phyloP scores from a whole-genome alignment of 2,113 vertebrate species.

The Ophthalmolycus amberensis region DNA sequence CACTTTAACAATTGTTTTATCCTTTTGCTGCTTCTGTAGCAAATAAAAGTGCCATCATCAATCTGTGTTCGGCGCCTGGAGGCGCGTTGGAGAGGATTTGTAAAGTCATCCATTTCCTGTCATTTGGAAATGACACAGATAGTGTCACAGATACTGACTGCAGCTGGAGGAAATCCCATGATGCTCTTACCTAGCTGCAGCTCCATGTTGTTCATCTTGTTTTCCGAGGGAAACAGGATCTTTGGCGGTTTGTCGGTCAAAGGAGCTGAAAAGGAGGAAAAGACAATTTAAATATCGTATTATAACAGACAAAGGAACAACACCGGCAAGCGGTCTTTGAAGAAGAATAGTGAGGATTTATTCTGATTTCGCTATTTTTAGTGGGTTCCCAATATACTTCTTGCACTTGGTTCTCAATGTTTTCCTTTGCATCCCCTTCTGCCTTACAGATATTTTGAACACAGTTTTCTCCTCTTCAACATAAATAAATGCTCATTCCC shows the following conservation, averaged over 20 bases:
- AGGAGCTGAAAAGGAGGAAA: slow-evolving; percentile 87
- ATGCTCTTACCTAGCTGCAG: slow-evolving; percentile 91
- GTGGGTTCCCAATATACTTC: not conserved
- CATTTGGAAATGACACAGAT: slow-evolving; percentile 63
- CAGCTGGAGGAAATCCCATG: slow-evolving; percentile 62
- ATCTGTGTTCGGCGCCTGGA: slow-evolving; percentile 54
- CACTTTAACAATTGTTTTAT: slow-evolving; percentile 38
- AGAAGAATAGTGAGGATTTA: not conserved
- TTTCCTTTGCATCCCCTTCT: not conserved
- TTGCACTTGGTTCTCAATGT: not conserved
- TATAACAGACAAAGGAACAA: not conserved
- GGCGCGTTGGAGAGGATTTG: slow-evolving; percentile 62
- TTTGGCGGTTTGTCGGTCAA: slow-evolving; percentile 96
- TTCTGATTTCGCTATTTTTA: slow-evolving; percentile 8
- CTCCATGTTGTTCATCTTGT: slow-evolving; percentile 92
- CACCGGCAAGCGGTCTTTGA: not conserved
- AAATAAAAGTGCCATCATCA: slow-evolving; percentile 65
- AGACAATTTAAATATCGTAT: slow-evolving; percentile 29
- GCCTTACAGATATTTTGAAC: slow-evolving; percentile 4
- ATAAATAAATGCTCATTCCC: not conserved
- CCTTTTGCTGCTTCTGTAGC: slow-evolving; percentile 35
- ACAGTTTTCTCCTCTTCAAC: slow-evolving; percentile 11
- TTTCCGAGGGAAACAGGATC: slow-evolving; percentile 93
- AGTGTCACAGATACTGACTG: slow-evolving; percentile 12
- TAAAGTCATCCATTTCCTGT: slow-evolving; percentile 69